phyloP scores from a whole-genome alignment of 2,888 invertebrate genomes.

The Tryphoninae sp. region DNA sequence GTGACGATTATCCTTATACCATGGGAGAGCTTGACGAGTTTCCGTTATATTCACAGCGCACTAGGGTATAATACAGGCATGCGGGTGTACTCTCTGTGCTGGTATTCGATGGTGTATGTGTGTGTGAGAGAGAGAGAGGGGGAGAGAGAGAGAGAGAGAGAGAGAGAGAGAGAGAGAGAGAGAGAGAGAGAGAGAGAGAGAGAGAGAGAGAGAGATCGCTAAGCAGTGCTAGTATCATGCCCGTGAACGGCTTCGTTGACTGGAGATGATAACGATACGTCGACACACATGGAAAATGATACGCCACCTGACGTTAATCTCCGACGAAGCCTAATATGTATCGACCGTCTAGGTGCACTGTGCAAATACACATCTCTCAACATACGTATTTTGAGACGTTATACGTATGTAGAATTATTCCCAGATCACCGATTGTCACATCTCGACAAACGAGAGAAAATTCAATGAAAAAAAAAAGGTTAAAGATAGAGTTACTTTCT shows the following conservation, averaged over 20 bases:
- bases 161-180: background rate
- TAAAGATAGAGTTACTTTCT: too few relatives aligned
- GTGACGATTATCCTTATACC: background rate
- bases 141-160: background rate
- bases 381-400: too few relatives aligned
- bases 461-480: too few relatives aligned
- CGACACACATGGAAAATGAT: background rate
- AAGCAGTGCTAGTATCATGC: too few relatives aligned
- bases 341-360: background rate
- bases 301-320: background rate
- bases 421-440: too few relatives aligned
- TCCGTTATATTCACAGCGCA: slow-evolving; percentile 23
- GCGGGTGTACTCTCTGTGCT: background rate
- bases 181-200: background rate
- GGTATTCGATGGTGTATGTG: background rate
- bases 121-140: too few relatives aligned
- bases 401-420: too few relatives aligned
- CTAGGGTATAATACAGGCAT: background rate
- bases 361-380: background rate
- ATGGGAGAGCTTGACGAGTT: slow-evolving; percentile 46
- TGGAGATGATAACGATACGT: background rate
- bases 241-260: too few relatives aligned
- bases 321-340: too few relatives aligned
- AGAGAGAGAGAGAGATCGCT: background rate
- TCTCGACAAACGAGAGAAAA: too few relatives aligned